phyloP scores from a whole-genome alignment of 2,888 invertebrate genomes.

The Linhomoeus sp. region DNA sequence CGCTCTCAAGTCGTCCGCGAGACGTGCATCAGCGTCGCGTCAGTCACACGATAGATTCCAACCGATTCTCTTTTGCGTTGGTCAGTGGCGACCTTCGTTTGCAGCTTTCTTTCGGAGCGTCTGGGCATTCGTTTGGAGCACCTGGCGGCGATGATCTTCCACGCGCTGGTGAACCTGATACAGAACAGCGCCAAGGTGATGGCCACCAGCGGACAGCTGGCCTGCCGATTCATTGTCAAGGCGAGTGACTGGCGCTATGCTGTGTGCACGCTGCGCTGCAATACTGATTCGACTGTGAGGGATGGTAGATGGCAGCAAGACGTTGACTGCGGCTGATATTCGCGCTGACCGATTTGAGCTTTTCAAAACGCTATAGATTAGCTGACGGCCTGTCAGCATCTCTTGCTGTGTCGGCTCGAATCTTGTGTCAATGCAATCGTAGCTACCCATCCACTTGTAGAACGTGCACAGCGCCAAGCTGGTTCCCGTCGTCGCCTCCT shows the following conservation, averaged over 20 bases:
- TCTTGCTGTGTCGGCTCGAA: too few relatives aligned
- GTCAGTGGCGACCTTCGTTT: slow-evolving; percentile 3
- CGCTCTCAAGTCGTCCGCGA: slow-evolving; percentile 85
- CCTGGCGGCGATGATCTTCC: slow-evolving; percentile 60
- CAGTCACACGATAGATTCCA: slow-evolving; percentile 12
- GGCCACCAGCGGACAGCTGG: slow-evolving; percentile 45
- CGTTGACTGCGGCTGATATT: too few relatives aligned
- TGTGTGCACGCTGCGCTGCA: too few relatives aligned
- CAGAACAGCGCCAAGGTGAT: slow-evolving; percentile 82
- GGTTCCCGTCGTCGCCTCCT: slow-evolving; percentile 48
- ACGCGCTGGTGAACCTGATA: slow-evolving; percentile 64
- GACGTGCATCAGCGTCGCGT: slow-evolving; percentile 81
- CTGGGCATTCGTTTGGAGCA: slow-evolving; percentile 62
- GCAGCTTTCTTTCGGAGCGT: slow-evolving; percentile 53
- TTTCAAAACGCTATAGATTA: too few relatives aligned
- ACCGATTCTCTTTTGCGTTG: neutral
- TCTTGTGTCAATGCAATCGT: too few relatives aligned
- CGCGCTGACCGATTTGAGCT: too few relatives aligned
- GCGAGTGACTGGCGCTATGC: slow-evolving; percentile 10
- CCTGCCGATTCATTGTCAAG: slow-evolving; percentile 66
- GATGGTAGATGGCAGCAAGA: too few relatives aligned
- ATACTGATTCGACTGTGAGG: too few relatives aligned
- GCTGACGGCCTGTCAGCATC: too few relatives aligned
- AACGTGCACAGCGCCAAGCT: slow-evolving; percentile 48
- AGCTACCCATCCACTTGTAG: too few relatives aligned